Evolutionary conservation across 2,113 vertebrate species (phyloP).

Genomic region (Coregonus clupeaformis): DNA sequence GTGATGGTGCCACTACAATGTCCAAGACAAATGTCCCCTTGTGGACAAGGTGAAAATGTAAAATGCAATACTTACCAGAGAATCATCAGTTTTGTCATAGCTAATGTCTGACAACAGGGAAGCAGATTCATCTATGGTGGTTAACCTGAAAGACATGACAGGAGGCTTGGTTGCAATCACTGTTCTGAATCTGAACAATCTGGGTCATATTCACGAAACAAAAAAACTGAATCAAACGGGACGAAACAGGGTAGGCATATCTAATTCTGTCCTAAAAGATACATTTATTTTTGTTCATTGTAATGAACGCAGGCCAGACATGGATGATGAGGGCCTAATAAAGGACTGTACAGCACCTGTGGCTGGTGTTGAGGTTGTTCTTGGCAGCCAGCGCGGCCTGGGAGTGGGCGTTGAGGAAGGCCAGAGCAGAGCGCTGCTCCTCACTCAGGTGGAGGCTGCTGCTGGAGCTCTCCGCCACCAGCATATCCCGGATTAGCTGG

Average conservation of each 20-base stretch:
- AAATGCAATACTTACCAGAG: constrained; percentile 78
- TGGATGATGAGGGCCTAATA: background rate
- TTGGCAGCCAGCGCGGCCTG: constrained; percentile 63
- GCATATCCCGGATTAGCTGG: constrained; percentile 88
- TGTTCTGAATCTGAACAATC: background rate
- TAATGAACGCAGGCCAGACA: background rate
- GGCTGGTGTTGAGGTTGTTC: constrained; percentile 71
- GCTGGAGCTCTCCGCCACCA: constrained; percentile 83
- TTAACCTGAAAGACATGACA: constrained; percentile 75
- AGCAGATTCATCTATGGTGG: constrained; percentile 90
- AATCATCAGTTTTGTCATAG: constrained; percentile 94
- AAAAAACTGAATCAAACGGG: background rate
- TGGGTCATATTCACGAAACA: background rate
- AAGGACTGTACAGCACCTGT: constrained; percentile 69
- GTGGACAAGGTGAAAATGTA: background rate
- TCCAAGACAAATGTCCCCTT: background rate
- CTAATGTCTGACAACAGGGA: constrained; percentile 95
- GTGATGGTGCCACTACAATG: background rate
- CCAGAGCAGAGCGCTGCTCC: constrained; percentile 90
- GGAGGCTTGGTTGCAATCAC: background rate
- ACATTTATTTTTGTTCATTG: background rate
- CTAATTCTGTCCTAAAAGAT: too few species aligned
- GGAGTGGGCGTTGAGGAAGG: constrained; percentile 85
- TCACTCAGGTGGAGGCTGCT: constrained; percentile 88
- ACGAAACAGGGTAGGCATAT: too few species aligned